phyloP scores from a whole-genome alignment of 2,797 vertebrate genomes.

The Takifugu rubripes region DNA sequence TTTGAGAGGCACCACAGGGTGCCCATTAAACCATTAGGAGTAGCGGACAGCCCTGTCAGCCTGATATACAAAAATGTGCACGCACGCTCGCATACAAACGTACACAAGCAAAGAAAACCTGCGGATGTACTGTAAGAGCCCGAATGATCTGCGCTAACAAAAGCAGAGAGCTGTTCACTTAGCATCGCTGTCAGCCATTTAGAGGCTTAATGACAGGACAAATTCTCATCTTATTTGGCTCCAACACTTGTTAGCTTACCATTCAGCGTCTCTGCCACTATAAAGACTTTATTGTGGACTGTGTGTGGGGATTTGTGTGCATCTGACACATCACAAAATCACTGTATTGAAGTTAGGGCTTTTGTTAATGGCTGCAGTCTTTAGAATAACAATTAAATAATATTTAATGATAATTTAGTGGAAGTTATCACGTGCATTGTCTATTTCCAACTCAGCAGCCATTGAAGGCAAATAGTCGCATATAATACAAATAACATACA shows the following conservation, averaged over 20 bases:
- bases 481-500: no score
- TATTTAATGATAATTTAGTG: no score
- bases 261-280: not conserved
- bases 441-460: no score
- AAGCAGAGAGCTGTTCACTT: constrained; percentile 44
- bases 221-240: constrained; percentile 26
- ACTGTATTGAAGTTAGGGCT: no score
- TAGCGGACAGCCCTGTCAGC: constrained; percentile 62
- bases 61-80: constrained; percentile 52
- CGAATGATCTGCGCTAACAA: constrained; percentile 36
- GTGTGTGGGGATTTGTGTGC: not conserved
- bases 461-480: no score
- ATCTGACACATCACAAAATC: no score
- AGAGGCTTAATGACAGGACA: constrained; percentile 31
- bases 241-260: constrained; percentile 5
- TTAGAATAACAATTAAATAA: no score
- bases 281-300: no score
- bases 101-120: constrained; percentile 37
- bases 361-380: no score
- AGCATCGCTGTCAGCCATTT: constrained; percentile 34
- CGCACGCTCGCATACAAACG: constrained; percentile 35
- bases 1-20: constrained; percentile 67
- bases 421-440: no score
- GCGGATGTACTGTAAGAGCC: constrained; percentile 49
- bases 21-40: constrained; percentile 73